Conservation (phyloP, 2,113 vertebrate genomes). For the Thalassoma bifasciatum region DNA sequence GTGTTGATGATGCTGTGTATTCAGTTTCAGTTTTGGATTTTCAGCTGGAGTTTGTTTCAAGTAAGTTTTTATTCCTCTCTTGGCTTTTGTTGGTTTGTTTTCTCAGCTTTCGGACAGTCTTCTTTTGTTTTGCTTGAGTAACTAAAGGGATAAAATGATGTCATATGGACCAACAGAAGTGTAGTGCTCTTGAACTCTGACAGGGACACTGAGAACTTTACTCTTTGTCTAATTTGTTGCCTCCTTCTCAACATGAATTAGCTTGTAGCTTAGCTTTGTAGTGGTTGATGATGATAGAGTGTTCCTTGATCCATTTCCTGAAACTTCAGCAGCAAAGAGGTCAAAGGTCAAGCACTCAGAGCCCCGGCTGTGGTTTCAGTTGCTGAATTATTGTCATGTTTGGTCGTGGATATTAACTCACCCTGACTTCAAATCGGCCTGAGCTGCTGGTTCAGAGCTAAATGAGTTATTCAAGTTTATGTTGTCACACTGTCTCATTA, state of each 20-base stretch:
- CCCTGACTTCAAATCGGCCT: slow-evolving; percentile 47
- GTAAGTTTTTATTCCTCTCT: no score
- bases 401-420: slow-evolving; percentile 36
- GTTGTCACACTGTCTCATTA: slow-evolving; percentile 73
- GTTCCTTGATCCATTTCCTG: slow-evolving; percentile 59
- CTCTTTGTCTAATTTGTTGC: slow-evolving; percentile 28
- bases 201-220: slow-evolving; percentile 26
- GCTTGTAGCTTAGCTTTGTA: slow-evolving; percentile 38
- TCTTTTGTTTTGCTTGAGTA: no score
- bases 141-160: not conserved
- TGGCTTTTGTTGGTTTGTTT: no score
- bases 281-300: slow-evolving; percentile 57
- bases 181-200: not conserved
- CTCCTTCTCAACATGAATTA: slow-evolving; percentile 27
- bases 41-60: no score
- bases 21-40: no score
- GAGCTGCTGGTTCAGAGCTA: slow-evolving; percentile 57
- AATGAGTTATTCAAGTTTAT: slow-evolving; percentile 56
- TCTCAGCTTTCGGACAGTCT: no score
- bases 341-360: slow-evolving; percentile 57
- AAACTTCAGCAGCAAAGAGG: slow-evolving; percentile 49
- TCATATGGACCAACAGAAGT: not conserved
- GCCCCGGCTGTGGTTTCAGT: slow-evolving; percentile 13
- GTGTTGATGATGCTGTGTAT: no score
- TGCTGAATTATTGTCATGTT: slow-evolving; percentile 55